Base-by-base conservation (phyloP, 2,888 invertebrate species). In the Nomada ruficornis region DNA sequence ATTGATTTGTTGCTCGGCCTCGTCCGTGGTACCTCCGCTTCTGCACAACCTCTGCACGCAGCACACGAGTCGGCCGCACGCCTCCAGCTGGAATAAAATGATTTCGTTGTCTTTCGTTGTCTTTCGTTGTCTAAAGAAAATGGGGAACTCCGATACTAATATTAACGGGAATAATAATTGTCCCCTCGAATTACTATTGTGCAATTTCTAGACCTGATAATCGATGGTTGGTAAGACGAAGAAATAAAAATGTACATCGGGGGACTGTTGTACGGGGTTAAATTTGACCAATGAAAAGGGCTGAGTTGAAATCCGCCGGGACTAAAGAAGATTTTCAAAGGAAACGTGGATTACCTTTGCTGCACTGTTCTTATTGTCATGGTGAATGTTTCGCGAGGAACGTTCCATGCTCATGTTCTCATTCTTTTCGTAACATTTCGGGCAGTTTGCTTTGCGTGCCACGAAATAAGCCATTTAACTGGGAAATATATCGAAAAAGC, bases 21-120 rank as follows among this genome's bases (percentile, higher is more conserved):
- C 91, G 83, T 92, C 91, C 77, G 88, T 77, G 67, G 87, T 83
- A 83, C 86, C 89, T 79, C 90, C 87, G 88, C 89, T 90, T 87
- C 89, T 85, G 86, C 91, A 91, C 81, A 91, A 89, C 90, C 91
- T 91, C 92, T 92, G 91, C 89, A 91, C 92, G 89, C 92, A 92
- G 88, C 91, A 89, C 87, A 92, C 86, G 80, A 92, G 83, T 89
- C 92, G 92, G 84, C 91, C 91, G 88, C 92, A 92, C 91, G 91
- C 91, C 92, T 92, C 92, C 92, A 92, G 92, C 92, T 92, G 76
- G 5, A 78, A 67, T 13, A 52, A 55, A 52, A 71, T 13, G 11
- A n/a, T 74, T 52, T 44, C 18, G 20, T 9, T n/a, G 9, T 26
- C 26, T 74, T 52, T 44, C 18, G 20, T 9, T n/a, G 9, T 26